Evolutionary conservation across 2,113 vertebrate genomes (phyloP), one percentile per base, ranked within the genome.

Genomic region (Coturnix japonica): DNA sequence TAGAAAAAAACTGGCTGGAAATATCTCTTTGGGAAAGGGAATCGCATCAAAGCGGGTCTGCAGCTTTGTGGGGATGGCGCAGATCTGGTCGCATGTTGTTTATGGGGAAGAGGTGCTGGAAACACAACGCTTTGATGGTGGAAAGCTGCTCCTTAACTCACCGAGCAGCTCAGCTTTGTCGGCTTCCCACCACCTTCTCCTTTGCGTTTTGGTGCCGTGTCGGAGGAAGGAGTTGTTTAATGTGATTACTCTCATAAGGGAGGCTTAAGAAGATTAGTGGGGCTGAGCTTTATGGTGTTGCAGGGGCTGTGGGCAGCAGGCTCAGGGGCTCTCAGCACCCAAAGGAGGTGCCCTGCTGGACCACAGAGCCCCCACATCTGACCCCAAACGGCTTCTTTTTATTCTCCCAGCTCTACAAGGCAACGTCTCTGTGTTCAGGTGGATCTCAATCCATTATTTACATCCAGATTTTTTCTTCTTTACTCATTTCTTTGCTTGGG

Each of bases 241-340:
- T 6, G 83, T 0, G 90, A 94, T 96, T 75, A 75, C 31, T 16
- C 39, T 4, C 0, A 1, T 15, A 18, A 73, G 94, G 39, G 33
- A 9, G 18, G 37, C 21, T 3, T 93, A 96, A 95, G 95, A 95
- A 93, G 96, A 94, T 96, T 94, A 18, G 5, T 11, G 8, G 61
- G 23, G 66, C 77, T 76, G 1, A 7, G 47, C 75, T 89, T 37
- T 23, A 8, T 1, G 2, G 77, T 7, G 3, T 25, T 2, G 17
- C 79, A 2, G 64, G 71, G 43, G 71, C 56, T 43, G 0, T 1
- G 1, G 8, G 57, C 69, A 74, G 83, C 30, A 9, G 54, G 54
- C 28, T 56, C 51, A 17, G 57, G 43, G 8, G 26, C 51, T 28
- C 26, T 16, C 51, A 28, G 51, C 51, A 30, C 51, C 51, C 51